Percentiles rank a stretch among this genome's conserved stretches.
phyloP scores from a whole-genome alignment of 2,113 vertebrate species.

The Proterorhinus semilunaris region DNA sequence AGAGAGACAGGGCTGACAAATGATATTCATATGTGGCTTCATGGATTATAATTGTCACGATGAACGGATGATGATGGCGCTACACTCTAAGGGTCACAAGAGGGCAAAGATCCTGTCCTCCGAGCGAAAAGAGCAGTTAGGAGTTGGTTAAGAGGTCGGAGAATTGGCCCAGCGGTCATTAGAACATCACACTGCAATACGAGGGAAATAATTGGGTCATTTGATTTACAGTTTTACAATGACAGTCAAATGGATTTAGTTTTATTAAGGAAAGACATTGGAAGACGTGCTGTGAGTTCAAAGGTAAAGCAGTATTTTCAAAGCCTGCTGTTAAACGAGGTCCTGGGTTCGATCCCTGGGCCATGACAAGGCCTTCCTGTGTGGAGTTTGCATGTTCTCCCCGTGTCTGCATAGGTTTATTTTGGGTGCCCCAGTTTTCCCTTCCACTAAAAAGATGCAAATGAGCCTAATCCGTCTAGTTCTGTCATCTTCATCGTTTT shows the following conservation, averaged over 20 bases:
- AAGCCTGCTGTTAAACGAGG: slow-evolving; percentile 2
- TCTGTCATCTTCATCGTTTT: too few relatives aligned
- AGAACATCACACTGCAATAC: slow-evolving; percentile 49
- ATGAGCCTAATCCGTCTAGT: too few relatives aligned
- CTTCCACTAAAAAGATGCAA: too few relatives aligned
- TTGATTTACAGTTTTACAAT: slow-evolving; percentile 52
- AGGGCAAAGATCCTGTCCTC: slow-evolving; percentile 29
- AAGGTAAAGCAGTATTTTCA: slow-evolving; percentile 54
- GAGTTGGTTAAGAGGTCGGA: slow-evolving; percentile 44
- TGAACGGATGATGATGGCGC: slow-evolving; percentile 64
- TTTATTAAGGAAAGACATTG: slow-evolving; percentile 21
- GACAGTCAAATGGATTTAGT: slow-evolving; percentile 32
- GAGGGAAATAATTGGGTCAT: slow-evolving; percentile 10
- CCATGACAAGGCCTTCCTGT: too few relatives aligned
- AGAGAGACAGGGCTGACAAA: slow-evolving; percentile 43
- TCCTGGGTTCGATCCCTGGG: too few relatives aligned
- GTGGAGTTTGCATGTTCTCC: too few relatives aligned
- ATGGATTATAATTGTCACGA: slow-evolving; percentile 63
- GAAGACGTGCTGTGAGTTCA: slow-evolving; percentile 34
- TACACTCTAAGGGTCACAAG: slow-evolving; percentile 43
- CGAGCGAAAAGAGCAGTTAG: slow-evolving; percentile 38
- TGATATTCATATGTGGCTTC: slow-evolving; percentile 66
- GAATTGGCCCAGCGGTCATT: slow-evolving; percentile 55
- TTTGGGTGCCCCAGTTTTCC: too few relatives aligned
- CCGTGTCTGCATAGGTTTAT: too few relatives aligned